Percentiles rank a stretch among this genome's conserved stretches.
Evolutionary conservation across 2,888 invertebrate species (phyloP).

Genomic region (Pemphredon lugubris): DNA sequence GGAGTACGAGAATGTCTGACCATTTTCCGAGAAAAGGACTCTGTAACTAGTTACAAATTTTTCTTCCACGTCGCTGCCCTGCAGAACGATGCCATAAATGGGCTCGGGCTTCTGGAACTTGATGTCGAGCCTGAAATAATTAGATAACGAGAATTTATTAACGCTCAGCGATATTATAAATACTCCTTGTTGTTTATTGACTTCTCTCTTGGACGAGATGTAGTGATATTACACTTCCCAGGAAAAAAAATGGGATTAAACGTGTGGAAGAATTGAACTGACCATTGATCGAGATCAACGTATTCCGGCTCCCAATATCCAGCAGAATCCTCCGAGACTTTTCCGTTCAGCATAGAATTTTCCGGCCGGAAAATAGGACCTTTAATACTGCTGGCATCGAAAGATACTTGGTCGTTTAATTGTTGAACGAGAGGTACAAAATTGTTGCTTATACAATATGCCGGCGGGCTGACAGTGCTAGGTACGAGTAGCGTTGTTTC

Average conservation of each 20-base stretch:
- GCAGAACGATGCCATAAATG: constrained; percentile 88
- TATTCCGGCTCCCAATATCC: constrained; percentile 88
- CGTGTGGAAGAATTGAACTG: constrained; percentile 10
- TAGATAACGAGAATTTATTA: too few species aligned
- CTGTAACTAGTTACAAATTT: constrained; percentile 91
- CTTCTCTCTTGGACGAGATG: too few species aligned
- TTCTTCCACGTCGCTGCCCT: constrained; percentile 86
- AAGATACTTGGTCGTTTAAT: constrained; percentile 76
- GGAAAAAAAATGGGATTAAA: too few species aligned
- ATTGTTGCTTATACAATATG: constrained; percentile 80
- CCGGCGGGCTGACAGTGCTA: constrained; percentile 81
- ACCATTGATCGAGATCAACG: constrained; percentile 85
- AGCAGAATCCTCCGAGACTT: constrained; percentile 74
- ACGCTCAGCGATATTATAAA: too few species aligned
- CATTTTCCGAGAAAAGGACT: constrained; percentile 87
- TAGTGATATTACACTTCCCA: too few species aligned
- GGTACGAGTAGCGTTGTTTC: constrained; percentile 40
- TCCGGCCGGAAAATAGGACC: constrained; percentile 82
- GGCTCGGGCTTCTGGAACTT: constrained; percentile 86
- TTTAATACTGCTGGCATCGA: constrained; percentile 84
- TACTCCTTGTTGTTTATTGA: too few species aligned
- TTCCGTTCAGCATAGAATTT: constrained; percentile 82
- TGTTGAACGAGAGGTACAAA: constrained; percentile 71
- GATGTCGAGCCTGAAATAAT: constrained; percentile 84
- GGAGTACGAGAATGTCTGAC: constrained; percentile 84